phyloP scores from a whole-genome alignment of 2,888 invertebrate genomes.

The Drosophila mercatorum region DNA sequence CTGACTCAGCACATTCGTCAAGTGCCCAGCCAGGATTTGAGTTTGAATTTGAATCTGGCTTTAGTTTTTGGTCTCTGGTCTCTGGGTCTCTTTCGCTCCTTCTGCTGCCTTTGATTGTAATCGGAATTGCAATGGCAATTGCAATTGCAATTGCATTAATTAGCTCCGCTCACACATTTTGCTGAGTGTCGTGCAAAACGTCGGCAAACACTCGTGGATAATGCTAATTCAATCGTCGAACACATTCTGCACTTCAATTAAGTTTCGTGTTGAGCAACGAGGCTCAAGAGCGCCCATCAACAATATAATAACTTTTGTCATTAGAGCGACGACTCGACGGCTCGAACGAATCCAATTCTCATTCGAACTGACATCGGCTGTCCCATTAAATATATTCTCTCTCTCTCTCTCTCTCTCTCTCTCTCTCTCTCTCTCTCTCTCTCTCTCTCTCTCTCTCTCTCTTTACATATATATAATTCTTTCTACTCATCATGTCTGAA shows the following conservation, averaged over 20 bases:
- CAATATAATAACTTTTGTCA: slow-evolving; percentile 5
- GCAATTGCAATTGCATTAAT: slow-evolving; percentile 32
- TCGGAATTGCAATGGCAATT: neutral
- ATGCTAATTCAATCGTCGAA: slow-evolving; percentile 1
- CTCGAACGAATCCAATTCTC: neutral
- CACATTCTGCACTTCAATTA: slow-evolving; percentile 5
- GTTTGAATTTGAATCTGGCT: slow-evolving; percentile 4
- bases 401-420: neutral
- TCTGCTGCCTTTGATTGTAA: neutral
- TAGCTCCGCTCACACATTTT: slow-evolving; percentile 5
- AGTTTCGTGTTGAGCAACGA: neutral
- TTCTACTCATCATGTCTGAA: neutral
- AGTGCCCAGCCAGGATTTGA: slow-evolving; percentile 15
- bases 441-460: too few relatives aligned
- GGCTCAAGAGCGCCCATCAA: slow-evolving; percentile 2
- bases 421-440: too few relatives aligned
- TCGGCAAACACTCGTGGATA: slow-evolving; percentile 2
- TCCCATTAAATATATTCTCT: neutral
- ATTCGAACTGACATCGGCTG: neutral
- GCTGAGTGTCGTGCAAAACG: neutral
- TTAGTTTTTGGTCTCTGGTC: neutral
- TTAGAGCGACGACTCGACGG: neutral
- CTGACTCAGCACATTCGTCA: slow-evolving; percentile 44
- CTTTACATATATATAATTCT: neutral
- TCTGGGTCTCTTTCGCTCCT: neutral